These are phyloP conservation scores for Eulimnadia texana DNA, from an alignment of 1,140 invertebrate genomes.

Conservation along the genomic window DNA sequence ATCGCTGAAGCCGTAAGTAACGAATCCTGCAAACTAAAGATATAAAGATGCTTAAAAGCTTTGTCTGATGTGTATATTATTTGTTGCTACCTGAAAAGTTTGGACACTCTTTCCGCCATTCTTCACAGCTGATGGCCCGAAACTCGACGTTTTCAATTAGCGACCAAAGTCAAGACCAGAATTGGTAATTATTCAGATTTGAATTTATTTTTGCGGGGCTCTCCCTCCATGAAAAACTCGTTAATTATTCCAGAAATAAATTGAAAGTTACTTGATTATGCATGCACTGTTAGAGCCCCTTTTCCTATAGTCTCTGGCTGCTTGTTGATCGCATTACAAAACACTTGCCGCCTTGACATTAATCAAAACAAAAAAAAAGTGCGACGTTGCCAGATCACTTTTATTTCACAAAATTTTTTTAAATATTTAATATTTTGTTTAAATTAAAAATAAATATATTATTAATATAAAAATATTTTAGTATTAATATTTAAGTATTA, in stretches of 20 bases:
- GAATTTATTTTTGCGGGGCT: background rate
- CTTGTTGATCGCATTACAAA: background rate
- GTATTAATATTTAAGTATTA: no score
- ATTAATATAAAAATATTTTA: no score
- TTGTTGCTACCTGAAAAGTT: no score
- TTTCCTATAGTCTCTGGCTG: background rate
- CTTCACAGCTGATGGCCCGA: background rate
- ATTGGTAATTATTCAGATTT: background rate
- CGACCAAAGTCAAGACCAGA: background rate
- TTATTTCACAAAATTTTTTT: no score
- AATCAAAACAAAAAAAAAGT: no score
- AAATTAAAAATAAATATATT: no score
- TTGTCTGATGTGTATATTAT: no score
- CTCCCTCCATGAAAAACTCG: background rate
- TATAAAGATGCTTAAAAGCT: background rate
- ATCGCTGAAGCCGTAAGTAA: conserved; percentile 30
- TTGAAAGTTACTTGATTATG: background rate
- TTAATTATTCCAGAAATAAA: background rate
- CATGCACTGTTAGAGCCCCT: background rate
- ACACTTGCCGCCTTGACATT: no score
- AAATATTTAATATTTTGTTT: no score
- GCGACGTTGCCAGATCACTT: no score
- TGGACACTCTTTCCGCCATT: background rate
- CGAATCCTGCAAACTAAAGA: background rate
- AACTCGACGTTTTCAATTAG: background rate